phyloP scores from a whole-genome alignment of 2,888 invertebrate genomes.

The Neoscelio sp. region DNA sequence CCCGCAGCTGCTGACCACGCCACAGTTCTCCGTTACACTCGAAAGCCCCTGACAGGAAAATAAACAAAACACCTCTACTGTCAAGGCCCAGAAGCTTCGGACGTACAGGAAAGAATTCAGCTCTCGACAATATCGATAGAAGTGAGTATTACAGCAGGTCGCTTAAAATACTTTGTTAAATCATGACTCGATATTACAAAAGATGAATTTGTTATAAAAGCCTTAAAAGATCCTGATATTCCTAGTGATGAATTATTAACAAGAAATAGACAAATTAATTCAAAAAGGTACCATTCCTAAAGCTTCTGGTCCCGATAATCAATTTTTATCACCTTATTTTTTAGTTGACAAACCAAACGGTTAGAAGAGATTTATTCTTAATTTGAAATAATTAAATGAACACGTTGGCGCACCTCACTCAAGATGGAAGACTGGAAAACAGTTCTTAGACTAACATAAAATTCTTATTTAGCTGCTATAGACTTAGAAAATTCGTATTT shows the following conservation, averaged over 20 bases:
- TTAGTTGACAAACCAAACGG: constrained; percentile 14
- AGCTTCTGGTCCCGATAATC: not conserved
- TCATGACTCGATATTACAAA: not conserved
- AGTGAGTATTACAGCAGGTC: constrained; percentile 6
- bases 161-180: too few species aligned
- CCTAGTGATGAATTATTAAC: too few species aligned
- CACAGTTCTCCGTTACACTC: constrained; percentile 15
- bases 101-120: not conserved
- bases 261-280: not conserved
- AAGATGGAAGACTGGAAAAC: constrained; percentile 61
- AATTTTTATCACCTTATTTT: constrained; percentile 18
- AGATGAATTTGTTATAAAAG: constrained; percentile 1
- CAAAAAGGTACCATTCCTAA: constrained; percentile 5
- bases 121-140: too few species aligned
- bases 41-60: constrained; percentile 3
- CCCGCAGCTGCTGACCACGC: too few species aligned
- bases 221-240: too few species aligned
- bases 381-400: constrained; percentile 57
- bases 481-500: constrained; percentile 59
- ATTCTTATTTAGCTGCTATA: constrained; percentile 42
- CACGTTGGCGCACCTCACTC: constrained; percentile 48
- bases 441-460: constrained; percentile 4
- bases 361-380: constrained; percentile 31
- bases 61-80: not conserved
- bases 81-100: constrained; percentile 4